Evolutionary conservation across 2,113 vertebrate genomes (phyloP).

Genomic region (Notothenia rossii): DNA sequence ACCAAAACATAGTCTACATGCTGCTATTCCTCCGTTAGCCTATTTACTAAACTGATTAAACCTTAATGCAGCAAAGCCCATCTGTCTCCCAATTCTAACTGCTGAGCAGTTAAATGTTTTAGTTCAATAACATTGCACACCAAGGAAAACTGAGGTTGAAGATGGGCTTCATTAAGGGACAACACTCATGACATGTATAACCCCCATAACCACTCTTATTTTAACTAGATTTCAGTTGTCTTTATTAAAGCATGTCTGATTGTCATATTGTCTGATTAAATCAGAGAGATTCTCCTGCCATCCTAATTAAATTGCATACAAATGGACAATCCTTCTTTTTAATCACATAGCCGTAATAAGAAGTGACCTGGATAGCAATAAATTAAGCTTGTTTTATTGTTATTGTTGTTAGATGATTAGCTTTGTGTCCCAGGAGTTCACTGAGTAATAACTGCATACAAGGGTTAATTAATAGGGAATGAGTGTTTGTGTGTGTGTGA

Average conservation of each 20-base stretch:
- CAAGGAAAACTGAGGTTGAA: conserved; percentile 20
- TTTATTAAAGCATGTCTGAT: conserved; percentile 65
- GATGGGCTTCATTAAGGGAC: conserved; percentile 43
- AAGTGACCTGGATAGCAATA: conserved; percentile 58
- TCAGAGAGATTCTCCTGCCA: conserved; percentile 45
- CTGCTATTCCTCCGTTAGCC: conserved; percentile 13
- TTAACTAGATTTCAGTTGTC: conserved; percentile 69
- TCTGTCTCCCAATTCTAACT: conserved; percentile 24
- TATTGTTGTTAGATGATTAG: conserved; percentile 44
- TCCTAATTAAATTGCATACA: conserved; percentile 68
- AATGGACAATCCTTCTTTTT: conserved; percentile 56
- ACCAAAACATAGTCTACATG: conserved; percentile 7
- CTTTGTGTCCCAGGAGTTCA: conserved; percentile 22
- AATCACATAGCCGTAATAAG: conserved; percentile 58
- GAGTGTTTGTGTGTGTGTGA: conserved; percentile 8
- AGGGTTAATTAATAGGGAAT: background rate
- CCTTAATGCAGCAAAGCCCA: conserved; percentile 42
- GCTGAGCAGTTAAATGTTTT: conserved; percentile 48
- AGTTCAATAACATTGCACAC: conserved; percentile 33
- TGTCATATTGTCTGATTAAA: conserved; percentile 66
- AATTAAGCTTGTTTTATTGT: conserved; percentile 33
- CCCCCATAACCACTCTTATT: conserved; percentile 63
- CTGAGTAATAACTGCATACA: conserved; percentile 17
- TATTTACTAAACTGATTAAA: conserved; percentile 55
- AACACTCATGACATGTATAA: conserved; percentile 44